Evolutionary conservation across 2,888 invertebrate genomes (phyloP).

Genomic region (Acleris cristana): DNA sequence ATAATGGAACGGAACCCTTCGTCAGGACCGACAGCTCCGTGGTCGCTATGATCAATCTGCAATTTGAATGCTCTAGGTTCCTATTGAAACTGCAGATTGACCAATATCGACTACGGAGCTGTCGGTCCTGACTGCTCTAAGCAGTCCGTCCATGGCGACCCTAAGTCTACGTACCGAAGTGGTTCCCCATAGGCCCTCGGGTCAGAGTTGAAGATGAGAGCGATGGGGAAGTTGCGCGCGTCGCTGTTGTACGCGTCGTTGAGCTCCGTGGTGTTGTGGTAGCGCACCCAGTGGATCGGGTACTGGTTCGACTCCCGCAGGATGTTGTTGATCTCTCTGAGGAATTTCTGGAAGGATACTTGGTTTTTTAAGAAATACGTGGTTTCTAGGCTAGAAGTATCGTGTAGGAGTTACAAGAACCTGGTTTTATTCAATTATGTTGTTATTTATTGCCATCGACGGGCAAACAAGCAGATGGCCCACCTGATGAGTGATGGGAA

Average conservation of each 20-base stretch:
- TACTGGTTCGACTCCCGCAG: slow-evolving; percentile 82
- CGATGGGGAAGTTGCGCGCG: slow-evolving; percentile 87
- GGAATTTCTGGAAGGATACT: slow-evolving; percentile 79
- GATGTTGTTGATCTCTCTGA: slow-evolving; percentile 85
- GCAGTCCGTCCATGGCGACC: no score
- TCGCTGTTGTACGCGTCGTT: slow-evolving; percentile 88
- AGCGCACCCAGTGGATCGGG: slow-evolving; percentile 86
- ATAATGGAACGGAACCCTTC: no score
- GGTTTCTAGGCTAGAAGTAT: neutral
- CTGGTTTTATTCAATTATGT: neutral
- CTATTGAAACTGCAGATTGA: no score
- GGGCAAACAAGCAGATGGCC: neutral
- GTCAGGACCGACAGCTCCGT: no score
- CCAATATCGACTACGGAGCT: no score
- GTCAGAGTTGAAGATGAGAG: slow-evolving; percentile 86
- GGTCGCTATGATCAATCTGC: no score
- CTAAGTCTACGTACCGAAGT: slow-evolving; percentile 72
- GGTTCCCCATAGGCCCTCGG: slow-evolving; percentile 68
- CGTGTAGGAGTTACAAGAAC: neutral
- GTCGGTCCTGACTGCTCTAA: no score
- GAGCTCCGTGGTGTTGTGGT: slow-evolving; percentile 86
- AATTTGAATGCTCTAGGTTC: no score
- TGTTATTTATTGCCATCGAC: neutral
- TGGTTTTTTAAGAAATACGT: neutral
- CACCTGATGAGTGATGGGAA: no score